phyloP scores from a whole-genome alignment of 2,888 invertebrate species.

The Dolichopus griseipennis region DNA sequence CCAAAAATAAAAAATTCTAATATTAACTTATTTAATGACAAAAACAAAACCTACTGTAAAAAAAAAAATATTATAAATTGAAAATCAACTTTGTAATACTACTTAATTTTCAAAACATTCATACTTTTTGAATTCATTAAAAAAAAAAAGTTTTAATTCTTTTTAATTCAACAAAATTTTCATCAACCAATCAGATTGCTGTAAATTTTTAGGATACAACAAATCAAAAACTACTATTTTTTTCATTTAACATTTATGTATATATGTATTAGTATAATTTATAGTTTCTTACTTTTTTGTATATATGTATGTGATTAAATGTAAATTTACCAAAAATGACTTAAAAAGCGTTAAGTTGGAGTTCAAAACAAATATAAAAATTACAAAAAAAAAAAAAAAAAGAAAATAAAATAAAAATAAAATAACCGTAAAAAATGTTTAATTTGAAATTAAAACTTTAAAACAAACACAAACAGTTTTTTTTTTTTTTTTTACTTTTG shows the following conservation, averaged over 20 bases:
- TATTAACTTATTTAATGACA: no score
- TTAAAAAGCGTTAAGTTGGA: neutral
- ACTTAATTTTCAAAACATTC: no score
- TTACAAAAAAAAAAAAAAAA: neutral
- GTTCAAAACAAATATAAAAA: neutral
- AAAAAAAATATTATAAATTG: no score
- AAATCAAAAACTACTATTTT: no score
- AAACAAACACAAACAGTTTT: no score
- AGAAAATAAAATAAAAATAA: no score
- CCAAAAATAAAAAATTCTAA: no score
- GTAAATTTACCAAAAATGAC: neutral
- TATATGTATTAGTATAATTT: neutral
- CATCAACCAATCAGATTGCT: neutral
- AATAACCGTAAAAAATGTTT: neutral
- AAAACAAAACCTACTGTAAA: no score
- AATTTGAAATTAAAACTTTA: neutral
- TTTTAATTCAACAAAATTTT: neutral
- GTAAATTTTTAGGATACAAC: neutral
- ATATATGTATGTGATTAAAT: neutral
- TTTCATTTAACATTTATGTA: no score
- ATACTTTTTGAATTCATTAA: no score
- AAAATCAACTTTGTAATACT: no score
- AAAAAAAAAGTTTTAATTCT: neutral
- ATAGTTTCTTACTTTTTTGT: neutral
- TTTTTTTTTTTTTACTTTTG: no score